Percentiles rank a stretch among this genome's conserved stretches.
phyloP scores from a whole-genome alignment of 35 echinoderm and acorn worm genomes.

The Diadema setosum region DNA sequence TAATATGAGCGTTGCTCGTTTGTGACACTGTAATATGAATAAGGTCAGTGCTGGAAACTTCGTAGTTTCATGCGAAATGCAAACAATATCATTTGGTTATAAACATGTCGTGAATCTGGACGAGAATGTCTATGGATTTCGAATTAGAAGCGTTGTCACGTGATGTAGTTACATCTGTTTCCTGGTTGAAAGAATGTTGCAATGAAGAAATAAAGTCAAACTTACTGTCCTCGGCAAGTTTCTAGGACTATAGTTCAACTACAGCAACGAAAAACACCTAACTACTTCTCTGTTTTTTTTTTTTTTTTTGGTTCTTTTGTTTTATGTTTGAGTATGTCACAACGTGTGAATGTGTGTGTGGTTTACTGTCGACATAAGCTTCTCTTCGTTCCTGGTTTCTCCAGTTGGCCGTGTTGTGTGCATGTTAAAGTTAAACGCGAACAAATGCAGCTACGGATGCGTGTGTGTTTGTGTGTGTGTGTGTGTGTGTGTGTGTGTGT shows the following conservation, averaged over 20 bases:
- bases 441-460: background rate
- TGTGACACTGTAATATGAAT: background rate
- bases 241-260: background rate
- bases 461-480: background rate
- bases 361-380: no score
- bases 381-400: no score
- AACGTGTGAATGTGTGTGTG: background rate
- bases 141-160: background rate
- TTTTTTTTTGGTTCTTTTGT: background rate
- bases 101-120: no score
- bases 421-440: background rate
- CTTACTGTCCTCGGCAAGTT: background rate
- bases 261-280: background rate
- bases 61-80: no score
- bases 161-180: background rate
- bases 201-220: conserved; percentile 30
- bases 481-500: background rate
- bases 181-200: conserved; percentile 4
- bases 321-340: background rate
- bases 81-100: no score
- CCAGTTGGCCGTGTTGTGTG: background rate
- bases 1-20: no score
- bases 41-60: no score
- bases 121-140: background rate
- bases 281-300: background rate